Evolutionary conservation across 37 sponge, comb jelly and placozoan genomes (phyloP).

Genomic region (Dysidea cf. avara): DNA sequence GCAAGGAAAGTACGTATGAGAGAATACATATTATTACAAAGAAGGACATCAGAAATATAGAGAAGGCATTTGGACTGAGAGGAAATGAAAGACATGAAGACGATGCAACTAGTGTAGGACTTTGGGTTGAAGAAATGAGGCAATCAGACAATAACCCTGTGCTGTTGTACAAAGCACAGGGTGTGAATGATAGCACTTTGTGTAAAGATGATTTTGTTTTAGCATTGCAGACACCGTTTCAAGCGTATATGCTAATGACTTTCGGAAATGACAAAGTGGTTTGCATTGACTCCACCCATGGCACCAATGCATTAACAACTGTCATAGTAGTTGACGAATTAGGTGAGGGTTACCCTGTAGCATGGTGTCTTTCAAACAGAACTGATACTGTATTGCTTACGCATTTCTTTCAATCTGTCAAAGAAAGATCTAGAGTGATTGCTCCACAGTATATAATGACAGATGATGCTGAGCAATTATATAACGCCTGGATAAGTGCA

Average conservation of each 20-base stretch:
- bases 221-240: constrained; percentile 5
- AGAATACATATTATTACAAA: background rate
- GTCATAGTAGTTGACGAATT: constrained; percentile 19
- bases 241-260: background rate
- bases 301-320: constrained; percentile 14
- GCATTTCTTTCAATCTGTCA: background rate
- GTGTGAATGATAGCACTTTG: no score
- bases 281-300: constrained; percentile 8
- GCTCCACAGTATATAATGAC: background rate
- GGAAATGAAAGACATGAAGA: background rate
- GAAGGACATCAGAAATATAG: constrained; percentile 7
- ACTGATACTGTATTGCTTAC: background rate
- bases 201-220: no score
- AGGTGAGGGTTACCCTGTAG: constrained; percentile 19
- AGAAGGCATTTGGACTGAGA: background rate
- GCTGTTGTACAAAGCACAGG: background rate
- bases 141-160: background rate
- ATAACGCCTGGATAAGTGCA: background rate
- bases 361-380: constrained; percentile 15
- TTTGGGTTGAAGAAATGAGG: constrained; percentile 9
- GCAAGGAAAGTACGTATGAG: no score
- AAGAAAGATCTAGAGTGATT: background rate
- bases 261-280: background rate
- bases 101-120: constrained; percentile 4
- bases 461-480: background rate